Percentiles rank a stretch among this genome's conserved stretches.
Conservation (phyloP, 2,888 invertebrate genomes). For the Conops quadrifasciatus region DNA sequence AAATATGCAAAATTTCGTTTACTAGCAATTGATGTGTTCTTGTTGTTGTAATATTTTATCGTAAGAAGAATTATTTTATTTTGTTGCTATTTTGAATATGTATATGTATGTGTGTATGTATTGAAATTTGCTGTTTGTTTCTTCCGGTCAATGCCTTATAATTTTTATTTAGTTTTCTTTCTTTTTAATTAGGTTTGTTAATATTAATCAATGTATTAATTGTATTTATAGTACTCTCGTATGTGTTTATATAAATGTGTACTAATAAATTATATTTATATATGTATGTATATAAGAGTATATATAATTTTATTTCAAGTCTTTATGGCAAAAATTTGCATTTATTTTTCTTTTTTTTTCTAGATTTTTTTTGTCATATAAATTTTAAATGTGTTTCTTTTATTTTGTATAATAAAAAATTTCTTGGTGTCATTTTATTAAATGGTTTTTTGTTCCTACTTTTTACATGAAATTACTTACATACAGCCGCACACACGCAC, state of each 20-base stretch:
- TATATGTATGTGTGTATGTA: background rate
- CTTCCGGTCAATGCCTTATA: no score
- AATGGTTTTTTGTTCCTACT: constrained; percentile 30
- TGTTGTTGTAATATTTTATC: constrained; percentile 1
- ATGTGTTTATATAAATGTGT: background rate
- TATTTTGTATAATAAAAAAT: constrained; percentile 53
- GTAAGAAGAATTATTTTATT: background rate
- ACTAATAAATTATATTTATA: constrained; percentile 1
- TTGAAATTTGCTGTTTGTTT: constrained; percentile 4
- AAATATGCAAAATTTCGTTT: background rate
- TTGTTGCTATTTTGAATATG: constrained; percentile 2
- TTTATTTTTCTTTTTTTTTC: constrained; percentile 48
- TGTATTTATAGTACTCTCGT: background rate
- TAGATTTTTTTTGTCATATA: constrained; percentile 39
- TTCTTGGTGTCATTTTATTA: constrained; percentile 52
- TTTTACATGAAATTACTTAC: constrained; percentile 25
- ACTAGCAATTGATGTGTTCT: background rate
- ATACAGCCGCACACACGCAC: constrained; percentile 37
- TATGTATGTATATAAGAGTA: background rate
- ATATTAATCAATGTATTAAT: background rate
- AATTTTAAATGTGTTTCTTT: constrained; percentile 43
- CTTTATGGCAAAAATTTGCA: constrained; percentile 53
- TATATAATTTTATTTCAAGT: constrained; percentile 44
- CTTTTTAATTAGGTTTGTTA: background rate
- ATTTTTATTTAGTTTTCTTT: background rate